phyloP scores from a whole-genome alignment of 2,113 vertebrate species.

The Oryzias melastigma region DNA sequence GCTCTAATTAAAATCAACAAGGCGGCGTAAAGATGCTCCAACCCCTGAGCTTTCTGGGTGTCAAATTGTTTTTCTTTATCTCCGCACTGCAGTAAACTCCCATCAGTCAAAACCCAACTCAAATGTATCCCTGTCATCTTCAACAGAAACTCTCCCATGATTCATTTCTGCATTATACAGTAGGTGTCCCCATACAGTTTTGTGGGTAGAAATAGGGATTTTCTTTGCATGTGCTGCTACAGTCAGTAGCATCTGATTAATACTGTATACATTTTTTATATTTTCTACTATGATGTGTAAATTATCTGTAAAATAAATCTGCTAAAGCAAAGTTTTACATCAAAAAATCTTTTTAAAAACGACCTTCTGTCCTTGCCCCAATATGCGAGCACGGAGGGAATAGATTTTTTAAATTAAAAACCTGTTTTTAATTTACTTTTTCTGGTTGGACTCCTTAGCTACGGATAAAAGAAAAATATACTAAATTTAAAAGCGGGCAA shows the following conservation, averaged over 20 bases:
- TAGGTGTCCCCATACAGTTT: slow-evolving; percentile 24
- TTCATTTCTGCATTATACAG: slow-evolving; percentile 21
- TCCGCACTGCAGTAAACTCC: slow-evolving; percentile 33
- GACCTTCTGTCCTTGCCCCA: too few relatives aligned
- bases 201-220: too few relatives aligned
- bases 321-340: too few relatives aligned
- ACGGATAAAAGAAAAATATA: too few relatives aligned
- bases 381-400: too few relatives aligned
- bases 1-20: slow-evolving; percentile 50
- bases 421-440: too few relatives aligned
- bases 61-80: slow-evolving; percentile 45
- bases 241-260: slow-evolving; percentile 51
- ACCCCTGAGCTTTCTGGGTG: slow-evolving; percentile 27
- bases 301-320: slow-evolving; percentile 10
- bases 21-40: slow-evolving; percentile 10
- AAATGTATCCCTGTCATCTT: slow-evolving; percentile 25
- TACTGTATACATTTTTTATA: slow-evolving; percentile 48
- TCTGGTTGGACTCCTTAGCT: too few relatives aligned
- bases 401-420: too few relatives aligned
- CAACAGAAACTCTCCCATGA: slow-evolving; percentile 10
- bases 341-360: too few relatives aligned
- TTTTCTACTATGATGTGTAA: slow-evolving; percentile 19
- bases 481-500: too few relatives aligned
- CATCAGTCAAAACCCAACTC: slow-evolving; percentile 31
- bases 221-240: slow-evolving; percentile 8